A percentile compares a stretch with the other conserved stretches of the same genome.
Conservation (phyloP, 2,113 vertebrate species). For the Ramphastos sulfuratus region DNA sequence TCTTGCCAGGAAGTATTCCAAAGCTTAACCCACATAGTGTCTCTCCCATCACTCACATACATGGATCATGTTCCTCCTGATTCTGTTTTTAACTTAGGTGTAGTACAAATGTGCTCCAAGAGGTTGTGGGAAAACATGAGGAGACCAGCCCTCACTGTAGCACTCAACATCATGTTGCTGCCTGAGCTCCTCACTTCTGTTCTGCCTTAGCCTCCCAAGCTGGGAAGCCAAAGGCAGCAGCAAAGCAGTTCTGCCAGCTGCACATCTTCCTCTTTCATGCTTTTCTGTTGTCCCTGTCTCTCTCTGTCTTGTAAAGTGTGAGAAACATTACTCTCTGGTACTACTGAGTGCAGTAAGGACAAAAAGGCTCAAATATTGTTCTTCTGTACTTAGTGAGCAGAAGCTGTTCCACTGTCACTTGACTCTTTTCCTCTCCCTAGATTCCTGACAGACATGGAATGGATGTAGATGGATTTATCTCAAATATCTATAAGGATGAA, state of each 20-base stretch:
- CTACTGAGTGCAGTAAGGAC: neutral
- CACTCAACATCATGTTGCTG: neutral
- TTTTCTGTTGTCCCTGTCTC: neutral
- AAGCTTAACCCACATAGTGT: neutral
- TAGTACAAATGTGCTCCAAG: accelerated
- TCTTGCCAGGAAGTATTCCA: neutral
- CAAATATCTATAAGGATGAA: neutral
- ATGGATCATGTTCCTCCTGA: accelerated
- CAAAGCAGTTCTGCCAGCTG: neutral
- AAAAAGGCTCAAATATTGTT: neutral
- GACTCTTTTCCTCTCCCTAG: neutral
- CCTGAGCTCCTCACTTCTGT: neutral
- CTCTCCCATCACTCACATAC: neutral
- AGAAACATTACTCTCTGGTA: neutral
- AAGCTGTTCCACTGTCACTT: neutral
- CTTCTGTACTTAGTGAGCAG: neutral
- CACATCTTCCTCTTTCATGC: neutral
- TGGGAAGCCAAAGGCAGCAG: neutral
- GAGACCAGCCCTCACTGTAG: accelerated
- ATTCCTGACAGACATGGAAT: neutral
- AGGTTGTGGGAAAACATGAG: accelerated
- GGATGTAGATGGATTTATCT: neutral
- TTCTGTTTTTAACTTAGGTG: neutral
- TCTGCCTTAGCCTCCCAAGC: neutral
- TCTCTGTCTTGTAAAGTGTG: neutral